Evolutionary conservation across 2,113 vertebrate genomes (phyloP).

Genomic region (Scomber japonicus): DNA sequence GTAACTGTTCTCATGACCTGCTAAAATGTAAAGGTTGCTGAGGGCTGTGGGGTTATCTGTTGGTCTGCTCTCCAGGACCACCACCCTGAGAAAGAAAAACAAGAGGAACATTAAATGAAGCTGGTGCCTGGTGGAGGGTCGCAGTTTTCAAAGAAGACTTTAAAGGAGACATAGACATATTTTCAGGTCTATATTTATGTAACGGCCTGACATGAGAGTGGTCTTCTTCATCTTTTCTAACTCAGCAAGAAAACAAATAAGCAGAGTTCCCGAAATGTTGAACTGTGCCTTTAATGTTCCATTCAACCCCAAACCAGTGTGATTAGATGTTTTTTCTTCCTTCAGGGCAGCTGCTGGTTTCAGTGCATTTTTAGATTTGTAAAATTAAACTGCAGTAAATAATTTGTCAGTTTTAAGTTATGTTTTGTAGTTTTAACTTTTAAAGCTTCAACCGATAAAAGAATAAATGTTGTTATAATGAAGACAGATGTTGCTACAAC

Average conservation of each 20-base stretch:
- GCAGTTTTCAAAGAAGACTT: too few species aligned
- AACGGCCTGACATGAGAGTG: too few species aligned
- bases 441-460: too few species aligned
- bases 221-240: too few species aligned
- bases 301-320: not conserved
- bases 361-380: not conserved
- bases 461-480: too few species aligned
- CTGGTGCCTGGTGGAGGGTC: too few species aligned
- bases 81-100: constrained; percentile 87
- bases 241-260: too few species aligned
- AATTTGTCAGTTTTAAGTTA: not conserved
- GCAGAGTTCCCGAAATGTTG: not conserved
- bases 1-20: constrained; percentile 99
- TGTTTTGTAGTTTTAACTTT: too few species aligned
- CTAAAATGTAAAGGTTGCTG: constrained; percentile 99
- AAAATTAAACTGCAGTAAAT: not conserved
- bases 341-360: not conserved
- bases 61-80: constrained; percentile 96
- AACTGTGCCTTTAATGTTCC: not conserved
- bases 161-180: too few species aligned
- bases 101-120: not conserved
- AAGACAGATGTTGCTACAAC: too few species aligned
- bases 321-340: not conserved
- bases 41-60: constrained; percentile 94
- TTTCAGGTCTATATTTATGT: too few species aligned